phyloP scores from a whole-genome alignment of 1,140 invertebrate genomes.

The Copidosoma floridanum region DNA sequence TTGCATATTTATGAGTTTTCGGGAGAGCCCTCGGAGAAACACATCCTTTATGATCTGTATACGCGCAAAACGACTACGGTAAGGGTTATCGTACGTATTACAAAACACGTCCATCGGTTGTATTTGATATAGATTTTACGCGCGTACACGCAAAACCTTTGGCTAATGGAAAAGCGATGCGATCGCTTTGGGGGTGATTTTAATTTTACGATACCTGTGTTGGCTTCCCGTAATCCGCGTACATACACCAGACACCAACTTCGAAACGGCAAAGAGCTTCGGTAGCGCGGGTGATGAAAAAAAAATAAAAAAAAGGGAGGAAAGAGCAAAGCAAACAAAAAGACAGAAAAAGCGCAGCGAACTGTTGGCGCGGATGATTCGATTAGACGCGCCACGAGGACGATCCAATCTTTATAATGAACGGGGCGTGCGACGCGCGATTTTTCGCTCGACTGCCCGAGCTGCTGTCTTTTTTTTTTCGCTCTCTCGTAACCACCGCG shows the following conservation, averaged over 20 bases:
- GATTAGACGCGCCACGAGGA: conserved; percentile 6
- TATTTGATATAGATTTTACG: neutral
- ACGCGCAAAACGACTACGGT: no score
- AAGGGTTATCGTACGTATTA: no score
- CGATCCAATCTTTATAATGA: conserved; percentile 15
- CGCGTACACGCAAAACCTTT: neutral
- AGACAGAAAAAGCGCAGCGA: neutral
- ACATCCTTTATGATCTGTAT: no score
- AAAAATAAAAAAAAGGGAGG: neutral
- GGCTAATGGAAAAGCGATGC: no score
- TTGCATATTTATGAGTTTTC: conserved; percentile 41
- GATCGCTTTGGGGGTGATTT: no score
- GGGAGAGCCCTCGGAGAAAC: conserved; percentile 28
- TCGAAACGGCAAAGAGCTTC: no score
- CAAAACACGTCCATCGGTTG: no score
- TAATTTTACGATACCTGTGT: no score
- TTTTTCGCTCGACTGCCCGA: conserved; percentile 7
- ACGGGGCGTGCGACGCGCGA: conserved; percentile 12
- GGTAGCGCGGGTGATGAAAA: neutral
- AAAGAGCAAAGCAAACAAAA: no score
- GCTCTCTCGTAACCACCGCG: neutral
- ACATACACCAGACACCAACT: no score
- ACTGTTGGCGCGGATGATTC: conserved; percentile 10
- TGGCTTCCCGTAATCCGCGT: no score
- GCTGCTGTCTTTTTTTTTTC: neutral